Percentiles rank a stretch among this genome's conserved stretches.
phyloP scores from a whole-genome alignment of 2,113 vertebrate genomes.

The Varanus komodoensis region DNA sequence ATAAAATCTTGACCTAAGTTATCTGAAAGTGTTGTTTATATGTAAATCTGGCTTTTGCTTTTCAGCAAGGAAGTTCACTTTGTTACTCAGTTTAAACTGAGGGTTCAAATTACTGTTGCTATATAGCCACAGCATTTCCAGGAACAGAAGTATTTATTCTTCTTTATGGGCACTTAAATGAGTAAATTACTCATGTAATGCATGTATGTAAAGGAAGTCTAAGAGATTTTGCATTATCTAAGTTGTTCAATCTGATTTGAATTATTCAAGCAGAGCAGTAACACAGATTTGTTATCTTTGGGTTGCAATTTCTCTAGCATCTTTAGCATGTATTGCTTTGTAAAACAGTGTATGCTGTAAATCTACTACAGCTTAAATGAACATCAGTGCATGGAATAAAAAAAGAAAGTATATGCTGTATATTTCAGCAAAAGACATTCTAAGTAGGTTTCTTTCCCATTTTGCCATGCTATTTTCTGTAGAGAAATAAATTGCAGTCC shows the following conservation, averaged over 20 bases:
- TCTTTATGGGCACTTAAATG: neutral
- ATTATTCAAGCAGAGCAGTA: constrained; percentile 4
- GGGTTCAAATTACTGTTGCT: neutral
- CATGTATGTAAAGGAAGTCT: neutral
- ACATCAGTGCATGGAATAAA: constrained; percentile 12
- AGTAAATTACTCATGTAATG: neutral
- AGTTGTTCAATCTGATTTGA: neutral
- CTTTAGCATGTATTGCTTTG: constrained; percentile 1
- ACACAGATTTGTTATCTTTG: constrained; percentile 13
- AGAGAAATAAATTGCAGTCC: constrained; percentile 24
- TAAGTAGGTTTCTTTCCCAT: constrained; percentile 20
- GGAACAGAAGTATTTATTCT: neutral
- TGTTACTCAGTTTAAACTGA: neutral
- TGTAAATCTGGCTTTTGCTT: neutral
- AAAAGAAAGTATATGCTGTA: constrained; percentile 2
- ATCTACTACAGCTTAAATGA: constrained; percentile 33
- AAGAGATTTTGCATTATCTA: constrained; percentile 24
- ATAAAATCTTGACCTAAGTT: neutral
- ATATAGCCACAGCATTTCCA: neutral
- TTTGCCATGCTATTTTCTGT: neutral
- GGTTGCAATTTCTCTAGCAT: constrained; percentile 9
- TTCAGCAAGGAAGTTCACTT: neutral
- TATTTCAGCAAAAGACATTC: constrained; percentile 3
- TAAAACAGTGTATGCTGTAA: constrained; percentile 2
- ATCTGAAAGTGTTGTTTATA: neutral